Evolutionary conservation across 2,888 invertebrate genomes (phyloP), one percentile per base, ranked within the genome.

Genomic region (Hyposoter didymator): DNA sequence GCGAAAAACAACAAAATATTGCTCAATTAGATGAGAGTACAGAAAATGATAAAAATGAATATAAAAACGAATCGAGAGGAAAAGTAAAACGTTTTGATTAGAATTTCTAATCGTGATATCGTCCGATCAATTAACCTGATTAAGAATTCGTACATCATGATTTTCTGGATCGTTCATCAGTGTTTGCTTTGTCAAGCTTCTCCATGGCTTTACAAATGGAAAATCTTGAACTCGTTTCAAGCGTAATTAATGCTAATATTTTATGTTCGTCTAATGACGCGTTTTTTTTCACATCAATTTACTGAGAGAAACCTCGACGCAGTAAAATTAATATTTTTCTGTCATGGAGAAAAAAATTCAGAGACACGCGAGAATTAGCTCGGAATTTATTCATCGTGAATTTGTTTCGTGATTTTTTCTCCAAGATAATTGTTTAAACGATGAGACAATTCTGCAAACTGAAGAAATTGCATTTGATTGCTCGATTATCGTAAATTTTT

Each of bases 1-100:
- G 93, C 91, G 89, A 90, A 92, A 91, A 90, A 91, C 90, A 91
- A 90, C 91, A 91, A 90, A 90, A 89, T 86, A 90, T 88, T 88
- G 89, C 87, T 88, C 87, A 82, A 90, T 92, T 92, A 92, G 91
- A 91, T 74, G 82, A 87, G 88, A 85, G 87, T 81, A 83, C 59
- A 72, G 59, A 79, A 19, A 62, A 75, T 62, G 79, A 80, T 70
- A 79, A 35, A 66, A 69, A 43, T 64, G 49, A 52, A 43, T 39
- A 55, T n/a, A 75, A 67, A 67, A 69, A 28, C 43, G 69, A 67
- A 69, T 47, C 12, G 6, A 39, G 75, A 66, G 43, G 14, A 22
- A 4, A 19, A 59, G 59, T 22, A 45, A 64, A 66, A 28, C 43
- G 47, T 52, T 78, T 47, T n/a, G 17, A 74, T 66, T 59, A 67